phyloP scores from a whole-genome alignment of 2,888 invertebrate species.

The Polietes domitor region DNA sequence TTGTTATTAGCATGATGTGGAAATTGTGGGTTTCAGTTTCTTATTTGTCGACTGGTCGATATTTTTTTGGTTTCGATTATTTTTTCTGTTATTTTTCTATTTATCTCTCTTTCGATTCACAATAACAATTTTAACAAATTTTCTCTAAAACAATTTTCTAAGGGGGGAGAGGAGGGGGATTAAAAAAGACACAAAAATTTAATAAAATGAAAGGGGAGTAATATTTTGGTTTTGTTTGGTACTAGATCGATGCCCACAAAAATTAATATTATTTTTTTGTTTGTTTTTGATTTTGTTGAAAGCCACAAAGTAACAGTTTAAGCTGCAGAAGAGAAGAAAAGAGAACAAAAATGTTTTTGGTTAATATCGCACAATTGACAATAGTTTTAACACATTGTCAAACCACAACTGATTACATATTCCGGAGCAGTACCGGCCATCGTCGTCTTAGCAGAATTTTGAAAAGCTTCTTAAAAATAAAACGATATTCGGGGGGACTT shows the following conservation, averaged over 20 bases:
- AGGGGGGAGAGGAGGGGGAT: neutral
- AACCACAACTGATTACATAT: slow-evolving; percentile 56
- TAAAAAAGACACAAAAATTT: neutral
- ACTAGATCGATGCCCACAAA: neutral
- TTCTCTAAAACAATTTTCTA: slow-evolving; percentile 19
- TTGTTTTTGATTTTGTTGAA: neutral
- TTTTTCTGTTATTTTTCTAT: neutral
- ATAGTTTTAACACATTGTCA: neutral
- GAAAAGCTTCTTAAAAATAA: slow-evolving; percentile 31
- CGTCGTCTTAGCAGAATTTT: neutral
- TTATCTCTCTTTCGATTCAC: neutral
- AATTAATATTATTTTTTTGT: neutral
- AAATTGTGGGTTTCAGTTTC: slow-evolving; percentile 47
- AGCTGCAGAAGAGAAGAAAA: slow-evolving; percentile 38
- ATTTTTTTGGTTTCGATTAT: neutral
- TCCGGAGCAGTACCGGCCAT: neutral
- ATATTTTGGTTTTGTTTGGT: too few relatives aligned
- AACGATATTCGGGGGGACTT: neutral
- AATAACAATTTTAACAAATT: slow-evolving; percentile 11
- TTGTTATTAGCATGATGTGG: slow-evolving; percentile 72
- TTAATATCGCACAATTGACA: slow-evolving; percentile 16
- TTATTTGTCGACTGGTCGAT: neutral
- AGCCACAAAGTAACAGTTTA: slow-evolving; percentile 18
- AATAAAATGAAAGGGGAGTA: neutral
- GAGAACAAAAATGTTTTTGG: slow-evolving; percentile 1